These are phyloP conservation scores for Marcusenius ussheri DNA, from an alignment of 2,113 vertebrate species.

Conservation along the genomic window DNA sequence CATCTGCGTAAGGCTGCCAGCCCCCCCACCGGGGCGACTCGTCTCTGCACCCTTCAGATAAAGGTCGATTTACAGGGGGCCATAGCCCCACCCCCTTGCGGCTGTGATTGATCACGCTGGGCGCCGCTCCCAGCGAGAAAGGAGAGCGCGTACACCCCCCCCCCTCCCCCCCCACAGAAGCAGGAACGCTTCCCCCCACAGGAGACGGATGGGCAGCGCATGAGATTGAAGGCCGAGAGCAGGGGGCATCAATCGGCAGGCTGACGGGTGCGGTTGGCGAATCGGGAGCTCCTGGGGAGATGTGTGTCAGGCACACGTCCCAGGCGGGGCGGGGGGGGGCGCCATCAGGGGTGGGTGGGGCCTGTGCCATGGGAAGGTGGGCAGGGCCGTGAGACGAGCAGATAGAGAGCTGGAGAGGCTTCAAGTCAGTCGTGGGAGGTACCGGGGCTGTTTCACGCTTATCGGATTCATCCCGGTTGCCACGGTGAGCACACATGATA, in stretches of 20 bases:
- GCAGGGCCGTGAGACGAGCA: neutral
- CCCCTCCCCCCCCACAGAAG: no score
- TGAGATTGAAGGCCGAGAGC: conserved; percentile 17
- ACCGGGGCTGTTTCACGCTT: neutral
- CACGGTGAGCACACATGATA: neutral
- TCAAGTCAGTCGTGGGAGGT: neutral
- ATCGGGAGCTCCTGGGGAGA: neutral
- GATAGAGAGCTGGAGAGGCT: neutral
- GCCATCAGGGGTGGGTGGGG: neutral
- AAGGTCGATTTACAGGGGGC: conserved; percentile 22
- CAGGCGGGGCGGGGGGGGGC: neutral
- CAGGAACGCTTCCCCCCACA: neutral
- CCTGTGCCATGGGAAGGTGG: neutral
- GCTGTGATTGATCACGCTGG: conserved; percentile 16
- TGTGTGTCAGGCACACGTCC: neutral
- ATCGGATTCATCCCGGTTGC: neutral
- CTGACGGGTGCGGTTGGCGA: neutral
- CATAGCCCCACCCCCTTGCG: neutral
- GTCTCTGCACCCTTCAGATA: conserved; percentile 20
- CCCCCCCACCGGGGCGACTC: neutral
- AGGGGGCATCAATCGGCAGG: conserved; percentile 15
- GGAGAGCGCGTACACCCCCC: neutral
- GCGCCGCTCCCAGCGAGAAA: neutral
- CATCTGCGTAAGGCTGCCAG: neutral
- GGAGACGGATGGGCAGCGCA: conserved; percentile 17